A percentile compares a stretch with the other conserved stretches of the same genome.
Evolutionary conservation across 2,113 vertebrate genomes (phyloP).

Genomic region (Orientallactaga bullata): DNA sequence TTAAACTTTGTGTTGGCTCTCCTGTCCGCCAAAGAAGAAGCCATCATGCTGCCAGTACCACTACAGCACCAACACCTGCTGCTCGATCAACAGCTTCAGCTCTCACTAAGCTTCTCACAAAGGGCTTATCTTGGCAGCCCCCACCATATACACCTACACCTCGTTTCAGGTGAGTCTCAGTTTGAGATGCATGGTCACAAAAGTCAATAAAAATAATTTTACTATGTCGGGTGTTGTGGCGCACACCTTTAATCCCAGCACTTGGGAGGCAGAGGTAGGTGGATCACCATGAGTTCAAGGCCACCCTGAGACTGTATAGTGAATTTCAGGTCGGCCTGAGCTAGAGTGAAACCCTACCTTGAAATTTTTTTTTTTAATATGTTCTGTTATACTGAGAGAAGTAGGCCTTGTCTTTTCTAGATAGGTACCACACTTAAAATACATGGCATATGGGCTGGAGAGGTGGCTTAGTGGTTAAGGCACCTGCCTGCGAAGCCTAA

Average conservation of each 20-base stretch:
- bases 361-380: no score
- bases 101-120: conserved; percentile 95
- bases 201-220: neutral
- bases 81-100: conserved; percentile 95
- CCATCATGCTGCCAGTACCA: conserved; percentile 95
- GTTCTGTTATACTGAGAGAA: conserved; percentile 39
- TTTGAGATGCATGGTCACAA: neutral
- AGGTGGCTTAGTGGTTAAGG: no score
- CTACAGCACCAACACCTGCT: conserved; percentile 94
- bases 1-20: conserved; percentile 96
- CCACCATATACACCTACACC: conserved; percentile 96
- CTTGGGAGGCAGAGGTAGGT: no score
- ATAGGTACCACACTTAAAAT: neutral
- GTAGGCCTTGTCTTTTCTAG: neutral
- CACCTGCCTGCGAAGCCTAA: no score
- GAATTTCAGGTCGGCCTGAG: no score
- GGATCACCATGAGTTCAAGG: no score
- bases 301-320: no score
- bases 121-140: conserved; percentile 96
- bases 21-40: conserved; percentile 95
- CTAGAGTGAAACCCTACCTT: no score
- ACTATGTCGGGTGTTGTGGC: no score
- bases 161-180: conserved; percentile 91
- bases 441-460: neutral
- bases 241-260: no score